A percentile compares a stretch with the other conserved stretches of the same genome.
phyloP scores from a whole-genome alignment of 2,888 invertebrate species.

The Psylliodes chrysocephalus region DNA sequence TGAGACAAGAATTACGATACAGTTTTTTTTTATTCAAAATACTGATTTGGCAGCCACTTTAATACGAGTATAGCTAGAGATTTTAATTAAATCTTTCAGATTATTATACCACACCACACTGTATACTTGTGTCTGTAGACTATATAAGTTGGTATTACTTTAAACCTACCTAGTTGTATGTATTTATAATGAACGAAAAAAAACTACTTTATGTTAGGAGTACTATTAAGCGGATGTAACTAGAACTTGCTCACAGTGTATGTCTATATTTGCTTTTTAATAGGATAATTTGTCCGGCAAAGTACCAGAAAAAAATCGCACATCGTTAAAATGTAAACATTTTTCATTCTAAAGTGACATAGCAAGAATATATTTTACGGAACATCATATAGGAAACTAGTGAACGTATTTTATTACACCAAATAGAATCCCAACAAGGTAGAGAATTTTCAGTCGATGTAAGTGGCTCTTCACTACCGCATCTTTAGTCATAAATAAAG shows the following conservation, averaged over 20 bases:
- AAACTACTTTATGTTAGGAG: too few species aligned
- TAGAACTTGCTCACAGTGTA: neutral
- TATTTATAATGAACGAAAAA: too few species aligned
- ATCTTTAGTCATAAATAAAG: slow-evolving; percentile 26
- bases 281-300: neutral
- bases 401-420: slow-evolving; percentile 16
- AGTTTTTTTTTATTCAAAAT: too few species aligned
- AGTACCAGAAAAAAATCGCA: neutral
- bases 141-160: too few species aligned
- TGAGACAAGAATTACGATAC: too few species aligned
- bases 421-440: slow-evolving; percentile 20
- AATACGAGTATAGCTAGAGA: too few species aligned
- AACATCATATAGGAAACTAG: slow-evolving; percentile 10
- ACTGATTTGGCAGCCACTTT: too few species aligned
- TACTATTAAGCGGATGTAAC: too few species aligned
- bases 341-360: slow-evolving; percentile 1
- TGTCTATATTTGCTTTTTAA: neutral
- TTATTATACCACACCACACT: too few species aligned
- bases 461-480: slow-evolving; percentile 21
- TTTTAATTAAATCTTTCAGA: too few species aligned
- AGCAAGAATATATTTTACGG: slow-evolving; percentile 15
- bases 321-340: neutral
- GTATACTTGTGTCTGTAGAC: too few species aligned
- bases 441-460: slow-evolving; percentile 25
- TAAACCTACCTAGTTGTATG: too few species aligned